Evolutionary conservation across 1,140 invertebrate species (phyloP).

Genomic region (Olivierus martensii): DNA sequence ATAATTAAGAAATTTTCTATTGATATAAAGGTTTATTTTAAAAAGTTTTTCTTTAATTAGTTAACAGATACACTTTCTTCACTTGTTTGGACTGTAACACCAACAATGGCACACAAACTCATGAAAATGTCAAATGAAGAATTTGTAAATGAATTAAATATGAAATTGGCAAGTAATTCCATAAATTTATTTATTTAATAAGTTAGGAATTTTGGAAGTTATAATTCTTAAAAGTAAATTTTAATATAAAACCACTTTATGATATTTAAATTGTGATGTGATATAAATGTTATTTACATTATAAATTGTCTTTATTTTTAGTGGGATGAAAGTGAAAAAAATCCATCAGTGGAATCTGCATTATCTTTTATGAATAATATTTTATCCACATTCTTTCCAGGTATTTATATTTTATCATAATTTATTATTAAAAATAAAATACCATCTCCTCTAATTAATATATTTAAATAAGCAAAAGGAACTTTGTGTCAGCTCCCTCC

Average conservation of each 20-base stretch:
- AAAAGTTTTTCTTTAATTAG: too few relatives aligned
- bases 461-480: not conserved
- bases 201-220: too few relatives aligned
- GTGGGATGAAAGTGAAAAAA: constrained; percentile 48
- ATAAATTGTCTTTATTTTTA: constrained; percentile 25
- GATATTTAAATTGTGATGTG: too few relatives aligned
- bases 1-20: too few relatives aligned
- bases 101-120: constrained; percentile 49
- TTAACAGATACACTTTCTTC: constrained; percentile 60
- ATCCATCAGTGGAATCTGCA: constrained; percentile 23
- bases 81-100: constrained; percentile 78
- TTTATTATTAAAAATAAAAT: constrained; percentile 17
- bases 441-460: constrained; percentile 5
- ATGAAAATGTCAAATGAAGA: constrained; percentile 50
- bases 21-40: too few relatives aligned
- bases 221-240: too few relatives aligned
- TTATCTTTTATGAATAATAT: constrained; percentile 22
- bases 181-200: not conserved
- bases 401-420: constrained; percentile 15
- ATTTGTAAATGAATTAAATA: constrained; percentile 79
- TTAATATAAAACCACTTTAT: too few relatives aligned
- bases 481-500: constrained; percentile 56
- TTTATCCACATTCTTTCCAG: constrained; percentile 8
- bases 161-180: constrained; percentile 53
- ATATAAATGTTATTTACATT: not conserved